Base-by-base conservation (phyloP, 2,113 vertebrate genomes). In the Eulemur rufifrons region DNA sequence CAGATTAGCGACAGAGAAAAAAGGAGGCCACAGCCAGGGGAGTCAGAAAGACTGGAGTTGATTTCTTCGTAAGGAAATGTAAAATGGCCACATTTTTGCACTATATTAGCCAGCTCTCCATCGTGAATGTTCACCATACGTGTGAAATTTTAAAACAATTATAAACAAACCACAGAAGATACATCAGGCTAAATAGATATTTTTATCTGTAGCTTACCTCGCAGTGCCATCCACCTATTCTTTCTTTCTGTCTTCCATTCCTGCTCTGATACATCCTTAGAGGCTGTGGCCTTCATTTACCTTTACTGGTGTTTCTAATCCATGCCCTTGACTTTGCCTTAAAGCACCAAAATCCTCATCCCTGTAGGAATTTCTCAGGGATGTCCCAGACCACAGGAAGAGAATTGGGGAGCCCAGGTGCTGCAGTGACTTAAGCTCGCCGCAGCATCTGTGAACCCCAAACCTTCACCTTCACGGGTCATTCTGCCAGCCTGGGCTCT, bases 221-320 rank as follows among this genome's bases (percentile, higher is more conserved):
- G 0, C 1, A 32, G 42, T 2, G 4, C 45, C 47, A 5, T 0
- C 2, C 8, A 8, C 27, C 52, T 21, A 2, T 66, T 12, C 11
- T 39, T 20, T 25, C n/a, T 15, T 21, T 32, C 11, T 27, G 3
- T 1, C 6, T 32, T 25, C 21, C 25, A 1, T 45, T 64, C 47
- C 32, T 52, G 4, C 32, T 34, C 47, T 23, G 18, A 34, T 7
- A 29, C 17, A 9, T 27, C 39, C 39, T 74, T 37, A 14, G 54
- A 11, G 7, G 27, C 18, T 2, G 21, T 10, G 0, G 37, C 20
- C 47, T 29, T 50, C 6, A 1, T 66, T 47, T 39, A 17, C 64
- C 27, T 87, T 63, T 63, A 1, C 9, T 6, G 6, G 6, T 11
- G 0, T n/a, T 56, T n/a, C 37, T 42, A 42, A 42, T 27, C 7